Evolutionary conservation across 1,140 invertebrate species (phyloP).

Genomic region (Dinoponera quadriceps): DNA sequence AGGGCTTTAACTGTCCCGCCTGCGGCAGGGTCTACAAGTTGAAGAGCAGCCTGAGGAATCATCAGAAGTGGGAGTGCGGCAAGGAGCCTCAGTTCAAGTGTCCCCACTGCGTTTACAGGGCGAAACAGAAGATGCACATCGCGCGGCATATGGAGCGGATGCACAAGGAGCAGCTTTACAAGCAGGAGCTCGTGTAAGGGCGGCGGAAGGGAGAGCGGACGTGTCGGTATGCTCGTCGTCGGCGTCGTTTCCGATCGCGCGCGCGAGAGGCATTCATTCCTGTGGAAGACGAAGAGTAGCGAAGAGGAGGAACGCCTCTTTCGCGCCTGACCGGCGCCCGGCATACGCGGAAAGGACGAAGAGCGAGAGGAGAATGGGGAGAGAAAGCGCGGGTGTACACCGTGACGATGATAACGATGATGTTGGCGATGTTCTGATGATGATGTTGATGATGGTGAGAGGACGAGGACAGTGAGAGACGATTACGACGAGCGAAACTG

Average conservation of each 20-base stretch:
- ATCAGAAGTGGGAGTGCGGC: slow-evolving; percentile 95
- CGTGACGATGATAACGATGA: slow-evolving; percentile 1
- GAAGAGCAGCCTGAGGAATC: slow-evolving; percentile 93
- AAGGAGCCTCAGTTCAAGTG: slow-evolving; percentile 94
- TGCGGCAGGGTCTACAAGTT: slow-evolving; percentile 94
- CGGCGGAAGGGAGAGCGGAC: neutral
- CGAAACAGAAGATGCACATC: slow-evolving; percentile 95
- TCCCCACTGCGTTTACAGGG: slow-evolving; percentile 92
- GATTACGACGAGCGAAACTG: slow-evolving; percentile 37
- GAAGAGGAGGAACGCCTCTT: neutral
- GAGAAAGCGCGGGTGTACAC: slow-evolving; percentile 37
- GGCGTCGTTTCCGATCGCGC: slow-evolving; percentile 50
- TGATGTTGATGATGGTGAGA: neutral
- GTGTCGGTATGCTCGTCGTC: slow-evolving; percentile 44
- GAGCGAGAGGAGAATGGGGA: neutral
- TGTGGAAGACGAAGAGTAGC: slow-evolving; percentile 4
- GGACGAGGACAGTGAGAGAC: slow-evolving; percentile 28
- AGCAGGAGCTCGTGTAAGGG: slow-evolving; percentile 82
- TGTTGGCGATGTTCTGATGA: neutral
- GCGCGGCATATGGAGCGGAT: slow-evolving; percentile 94
- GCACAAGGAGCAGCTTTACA: slow-evolving; percentile 91
- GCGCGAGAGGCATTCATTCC: slow-evolving; percentile 15
- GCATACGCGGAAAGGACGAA: neutral
- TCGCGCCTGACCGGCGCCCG: slow-evolving; percentile 41
- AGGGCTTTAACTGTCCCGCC: slow-evolving; percentile 90